A percentile compares a stretch with the other conserved stretches of the same genome.
Conservation (phyloP, 1,140 invertebrate genomes). For the Eurosta solidaginis region DNA sequence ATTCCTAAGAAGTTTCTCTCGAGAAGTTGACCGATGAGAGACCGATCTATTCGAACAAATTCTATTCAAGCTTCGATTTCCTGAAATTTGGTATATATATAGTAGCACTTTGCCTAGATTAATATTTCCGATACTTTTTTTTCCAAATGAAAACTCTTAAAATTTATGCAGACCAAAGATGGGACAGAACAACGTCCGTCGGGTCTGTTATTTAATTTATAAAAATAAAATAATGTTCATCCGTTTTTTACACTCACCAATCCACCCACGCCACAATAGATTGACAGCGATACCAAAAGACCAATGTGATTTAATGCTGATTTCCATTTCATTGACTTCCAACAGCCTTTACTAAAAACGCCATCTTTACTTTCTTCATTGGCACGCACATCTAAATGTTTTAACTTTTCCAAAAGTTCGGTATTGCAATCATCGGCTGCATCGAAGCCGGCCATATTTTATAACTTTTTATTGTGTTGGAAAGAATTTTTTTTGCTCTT, state of each 20-base stretch:
- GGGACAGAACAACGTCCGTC: too few relatives aligned
- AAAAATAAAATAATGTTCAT: neutral
- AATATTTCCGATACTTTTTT: too few relatives aligned
- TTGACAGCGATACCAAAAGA: constrained; percentile 71
- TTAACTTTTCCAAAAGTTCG: constrained; percentile 55
- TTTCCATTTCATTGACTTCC: constrained; percentile 61
- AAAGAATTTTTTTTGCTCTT: neutral
- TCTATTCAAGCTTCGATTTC: too few relatives aligned
- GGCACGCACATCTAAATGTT: constrained; percentile 52
- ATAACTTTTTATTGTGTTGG: constrained; percentile 31
- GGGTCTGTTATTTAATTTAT: neutral
- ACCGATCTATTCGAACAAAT: too few relatives aligned
- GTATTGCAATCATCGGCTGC: constrained; percentile 54
- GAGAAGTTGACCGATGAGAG: too few relatives aligned
- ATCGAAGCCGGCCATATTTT: constrained; percentile 45
- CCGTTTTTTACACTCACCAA: constrained; percentile 65
- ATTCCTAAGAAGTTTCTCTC: too few relatives aligned
- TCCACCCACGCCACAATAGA: constrained; percentile 75
- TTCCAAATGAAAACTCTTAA: too few relatives aligned
- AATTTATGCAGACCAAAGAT: too few relatives aligned
- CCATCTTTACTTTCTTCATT: constrained; percentile 40
- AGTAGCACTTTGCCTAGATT: too few relatives aligned
- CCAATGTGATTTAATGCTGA: constrained; percentile 71
- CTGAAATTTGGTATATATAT: too few relatives aligned
- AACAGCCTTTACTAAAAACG: constrained; percentile 42